These are phyloP conservation scores for Sinodicranocentrus sp. DNA, from an alignment of 2,888 invertebrate genomes.

Conservation along the genomic window DNA sequence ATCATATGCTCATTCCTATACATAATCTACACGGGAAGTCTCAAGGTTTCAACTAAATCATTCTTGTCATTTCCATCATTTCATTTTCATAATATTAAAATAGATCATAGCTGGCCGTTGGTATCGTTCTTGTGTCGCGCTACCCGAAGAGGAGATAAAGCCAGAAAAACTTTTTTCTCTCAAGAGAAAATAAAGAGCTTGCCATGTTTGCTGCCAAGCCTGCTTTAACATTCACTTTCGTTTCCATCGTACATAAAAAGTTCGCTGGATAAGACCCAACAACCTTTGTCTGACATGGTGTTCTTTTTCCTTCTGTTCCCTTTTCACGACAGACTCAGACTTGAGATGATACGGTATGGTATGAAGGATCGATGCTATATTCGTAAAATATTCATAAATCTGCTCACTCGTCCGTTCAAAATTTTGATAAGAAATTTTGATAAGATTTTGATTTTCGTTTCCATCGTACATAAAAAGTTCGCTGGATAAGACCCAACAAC, in stretches of 20 bases:
- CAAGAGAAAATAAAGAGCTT: slow-evolving; percentile 42
- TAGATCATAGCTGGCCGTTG: slow-evolving; percentile 10
- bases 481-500: slow-evolving; percentile 39
- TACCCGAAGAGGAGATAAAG: neutral
- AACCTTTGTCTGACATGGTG: neutral
- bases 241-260: slow-evolving; percentile 3
- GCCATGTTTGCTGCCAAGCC: slow-evolving; percentile 25
- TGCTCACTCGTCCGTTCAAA: no score
- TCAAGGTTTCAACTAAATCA: slow-evolving; percentile 59
- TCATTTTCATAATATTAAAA: slow-evolving; percentile 52
- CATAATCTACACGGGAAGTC: slow-evolving; percentile 32
- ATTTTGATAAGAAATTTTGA: no score
- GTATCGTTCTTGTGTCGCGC: neutral
- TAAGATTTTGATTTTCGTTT: neutral
- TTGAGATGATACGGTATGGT: no score
- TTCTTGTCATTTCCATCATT: slow-evolving; percentile 57
- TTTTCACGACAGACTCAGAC: no score
- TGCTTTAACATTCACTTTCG: neutral
- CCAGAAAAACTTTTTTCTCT: slow-evolving; percentile 33
- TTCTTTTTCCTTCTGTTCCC: neutral
- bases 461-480: slow-evolving; percentile 12
- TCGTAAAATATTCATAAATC: no score
- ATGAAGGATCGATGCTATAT: no score
- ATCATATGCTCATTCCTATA: slow-evolving; percentile 16
- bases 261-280: slow-evolving; percentile 43